Conservation (phyloP, 2,797 vertebrate genomes). For the Corythornis leucogaster region DNA sequence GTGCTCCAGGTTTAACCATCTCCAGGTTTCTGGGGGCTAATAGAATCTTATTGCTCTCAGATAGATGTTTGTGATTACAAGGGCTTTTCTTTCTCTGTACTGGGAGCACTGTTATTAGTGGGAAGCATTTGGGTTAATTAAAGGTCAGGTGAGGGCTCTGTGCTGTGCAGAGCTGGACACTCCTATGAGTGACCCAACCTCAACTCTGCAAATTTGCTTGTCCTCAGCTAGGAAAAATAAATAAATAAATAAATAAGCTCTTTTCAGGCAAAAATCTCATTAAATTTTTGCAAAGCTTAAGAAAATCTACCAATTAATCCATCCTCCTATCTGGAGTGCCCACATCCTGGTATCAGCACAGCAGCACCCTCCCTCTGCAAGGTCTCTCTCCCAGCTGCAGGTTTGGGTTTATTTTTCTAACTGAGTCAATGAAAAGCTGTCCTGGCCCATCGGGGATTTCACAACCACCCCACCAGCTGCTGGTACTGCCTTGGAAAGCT, state of each 20-base stretch:
- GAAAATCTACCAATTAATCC: neutral
- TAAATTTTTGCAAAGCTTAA: slow-evolving; percentile 13
- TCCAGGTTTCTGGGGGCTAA: neutral
- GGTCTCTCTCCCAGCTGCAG: neutral
- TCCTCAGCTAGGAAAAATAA: neutral
- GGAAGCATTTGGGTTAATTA: slow-evolving; percentile 39
- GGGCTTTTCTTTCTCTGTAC: neutral
- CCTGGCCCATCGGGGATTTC: neutral
- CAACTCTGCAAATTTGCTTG: neutral
- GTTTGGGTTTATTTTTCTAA: neutral
- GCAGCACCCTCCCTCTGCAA: neutral
- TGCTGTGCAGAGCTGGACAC: neutral
- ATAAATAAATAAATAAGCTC: no score
- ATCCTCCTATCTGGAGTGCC: neutral
- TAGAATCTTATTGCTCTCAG: neutral
- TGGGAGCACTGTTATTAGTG: neutral
- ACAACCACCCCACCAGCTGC: neutral
- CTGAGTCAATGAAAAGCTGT: neutral
- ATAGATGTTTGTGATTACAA: neutral
- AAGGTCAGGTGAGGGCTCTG: neutral
- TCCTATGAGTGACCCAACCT: slow-evolving; percentile 1
- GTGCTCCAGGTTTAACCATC: neutral
- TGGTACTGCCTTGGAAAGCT: neutral
- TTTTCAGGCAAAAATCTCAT: neutral
- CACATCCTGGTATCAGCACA: neutral